Conservation (phyloP, 2,113 vertebrate species). For the Odobenus rosmarus region DNA sequence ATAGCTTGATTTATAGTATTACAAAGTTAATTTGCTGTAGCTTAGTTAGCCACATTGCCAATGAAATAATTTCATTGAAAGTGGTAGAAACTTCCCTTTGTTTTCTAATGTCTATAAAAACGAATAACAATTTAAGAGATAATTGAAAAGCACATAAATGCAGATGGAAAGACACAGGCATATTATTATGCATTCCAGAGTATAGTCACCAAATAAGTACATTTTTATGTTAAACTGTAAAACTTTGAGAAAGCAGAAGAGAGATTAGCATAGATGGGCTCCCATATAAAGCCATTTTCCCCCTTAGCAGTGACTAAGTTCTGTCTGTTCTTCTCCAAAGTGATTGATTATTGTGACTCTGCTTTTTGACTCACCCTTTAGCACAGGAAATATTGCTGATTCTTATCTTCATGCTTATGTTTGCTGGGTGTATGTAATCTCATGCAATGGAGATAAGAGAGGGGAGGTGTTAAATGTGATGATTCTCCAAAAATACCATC, state of each 20-base stretch:
- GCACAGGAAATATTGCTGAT: conserved; percentile 47
- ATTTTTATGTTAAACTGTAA: conserved; percentile 44
- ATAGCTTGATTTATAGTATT: background rate
- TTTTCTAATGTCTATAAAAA: conserved; percentile 46
- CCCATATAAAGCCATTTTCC: background rate
- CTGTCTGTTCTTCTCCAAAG: background rate
- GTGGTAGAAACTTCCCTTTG: conserved; percentile 6
- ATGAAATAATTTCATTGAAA: conserved; percentile 25
- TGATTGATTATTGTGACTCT: conserved; percentile 10
- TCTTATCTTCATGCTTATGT: background rate
- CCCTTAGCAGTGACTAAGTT: background rate
- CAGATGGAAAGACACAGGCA: background rate
- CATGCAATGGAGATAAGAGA: background rate
- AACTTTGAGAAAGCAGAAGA: conserved; percentile 21
- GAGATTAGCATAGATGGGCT: background rate
- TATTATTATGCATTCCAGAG: background rate
- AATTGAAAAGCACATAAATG: background rate
- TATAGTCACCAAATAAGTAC: background rate
- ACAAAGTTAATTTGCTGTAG: background rate
- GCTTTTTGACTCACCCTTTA: conserved; percentile 37
- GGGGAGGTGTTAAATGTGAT: background rate
- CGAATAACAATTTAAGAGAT: conserved; percentile 14
- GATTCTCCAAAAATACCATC: background rate
- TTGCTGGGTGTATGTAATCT: background rate
- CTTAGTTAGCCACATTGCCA: background rate